Evolutionary conservation across 37 sponge, comb jelly and placozoan genomes (phyloP).

Genomic region (Spongilla lacustris): DNA sequence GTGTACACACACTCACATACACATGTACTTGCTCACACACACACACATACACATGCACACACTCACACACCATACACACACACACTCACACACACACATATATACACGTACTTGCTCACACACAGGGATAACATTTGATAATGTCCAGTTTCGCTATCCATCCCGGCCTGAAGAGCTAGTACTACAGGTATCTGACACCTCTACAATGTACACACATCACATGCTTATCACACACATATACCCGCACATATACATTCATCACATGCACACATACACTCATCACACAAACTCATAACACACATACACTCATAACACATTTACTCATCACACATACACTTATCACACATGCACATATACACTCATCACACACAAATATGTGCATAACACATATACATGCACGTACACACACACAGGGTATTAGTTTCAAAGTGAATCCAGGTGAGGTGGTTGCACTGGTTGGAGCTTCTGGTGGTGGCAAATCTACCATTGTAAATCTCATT

Average conservation of each 20-base stretch:
- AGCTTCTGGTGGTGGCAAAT: conserved; percentile 89
- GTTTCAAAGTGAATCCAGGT: conserved; percentile 70
- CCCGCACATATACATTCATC: too few species aligned
- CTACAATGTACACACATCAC: not conserved
- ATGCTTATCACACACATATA: too few species aligned
- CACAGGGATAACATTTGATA: conserved; percentile 62
- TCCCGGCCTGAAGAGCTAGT: conserved; percentile 83
- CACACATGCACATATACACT: not conserved
- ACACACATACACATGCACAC: too few species aligned
- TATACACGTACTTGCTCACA: too few species aligned
- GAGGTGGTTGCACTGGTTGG: conserved; percentile 92
- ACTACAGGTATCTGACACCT: conserved; percentile 76
- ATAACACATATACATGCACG: not conserved
- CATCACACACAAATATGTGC: not conserved
- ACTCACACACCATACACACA: too few species aligned
- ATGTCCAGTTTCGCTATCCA: conserved; percentile 81
- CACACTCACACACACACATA: too few species aligned
- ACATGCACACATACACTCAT: too few species aligned
- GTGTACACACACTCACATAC: too few species aligned
- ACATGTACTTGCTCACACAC: too few species aligned
- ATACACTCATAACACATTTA: not conserved
- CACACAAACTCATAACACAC: not conserved
- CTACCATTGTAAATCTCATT: conserved; percentile 83
- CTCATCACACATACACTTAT: not conserved
- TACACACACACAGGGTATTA: conserved; percentile 49